These are phyloP conservation scores for Cochlearius cochlearius DNA, from an alignment of 2,113 vertebrate species.

Conservation along the genomic window DNA sequence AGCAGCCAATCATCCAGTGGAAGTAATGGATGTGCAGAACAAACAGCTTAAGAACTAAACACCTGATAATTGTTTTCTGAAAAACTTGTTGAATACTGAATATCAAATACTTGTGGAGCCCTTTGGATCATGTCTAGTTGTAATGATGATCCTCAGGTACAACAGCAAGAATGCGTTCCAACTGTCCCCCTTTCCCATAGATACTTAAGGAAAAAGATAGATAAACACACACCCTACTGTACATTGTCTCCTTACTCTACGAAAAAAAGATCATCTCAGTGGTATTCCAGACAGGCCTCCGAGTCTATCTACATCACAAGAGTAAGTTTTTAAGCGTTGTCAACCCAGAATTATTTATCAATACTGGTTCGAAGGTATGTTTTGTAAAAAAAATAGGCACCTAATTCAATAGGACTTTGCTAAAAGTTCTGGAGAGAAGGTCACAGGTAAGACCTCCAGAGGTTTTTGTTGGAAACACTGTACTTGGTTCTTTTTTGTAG, in stretches of 20 bases:
- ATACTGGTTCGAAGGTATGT: neutral
- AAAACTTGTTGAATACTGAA: neutral
- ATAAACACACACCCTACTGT: too few species aligned
- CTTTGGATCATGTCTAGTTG: neutral
- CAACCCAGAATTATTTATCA: neutral
- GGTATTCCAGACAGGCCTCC: neutral
- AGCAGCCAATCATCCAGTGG: neutral
- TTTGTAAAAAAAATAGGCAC: neutral
- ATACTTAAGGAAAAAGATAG: neutral
- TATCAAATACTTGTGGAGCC: neutral
- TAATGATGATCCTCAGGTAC: neutral
- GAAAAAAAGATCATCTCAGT: neutral
- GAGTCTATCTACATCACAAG: neutral
- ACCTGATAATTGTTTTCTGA: neutral
- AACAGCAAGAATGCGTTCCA: neutral
- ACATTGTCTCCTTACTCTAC: neutral
- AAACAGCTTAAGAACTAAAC: neutral
- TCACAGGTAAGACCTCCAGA: constrained; percentile 13
- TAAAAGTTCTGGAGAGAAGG: constrained; percentile 31
- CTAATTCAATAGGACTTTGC: neutral
- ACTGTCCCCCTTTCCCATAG: neutral
- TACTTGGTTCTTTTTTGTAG: neutral
- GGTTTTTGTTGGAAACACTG: constrained; percentile 5
- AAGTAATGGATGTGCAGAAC: neutral
- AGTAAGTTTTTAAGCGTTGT: neutral